Conservation (phyloP, 2,113 vertebrate species). For the Urocolius indicus region DNA sequence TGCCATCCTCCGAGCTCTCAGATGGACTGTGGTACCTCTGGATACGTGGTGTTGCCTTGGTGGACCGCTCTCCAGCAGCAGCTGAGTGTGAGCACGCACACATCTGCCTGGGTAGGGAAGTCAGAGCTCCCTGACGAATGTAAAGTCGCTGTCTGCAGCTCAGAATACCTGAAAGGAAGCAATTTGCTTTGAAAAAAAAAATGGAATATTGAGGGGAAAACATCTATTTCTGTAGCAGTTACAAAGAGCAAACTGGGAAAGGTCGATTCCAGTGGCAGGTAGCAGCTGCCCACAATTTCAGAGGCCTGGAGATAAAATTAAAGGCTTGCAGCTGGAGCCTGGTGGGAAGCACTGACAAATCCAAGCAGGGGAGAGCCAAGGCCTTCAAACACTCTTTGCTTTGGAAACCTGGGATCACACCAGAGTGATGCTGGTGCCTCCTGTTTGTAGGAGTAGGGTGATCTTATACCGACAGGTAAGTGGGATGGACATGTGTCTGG, state of each 20-base stretch:
- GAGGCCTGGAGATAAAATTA: neutral
- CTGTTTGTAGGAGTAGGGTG: neutral
- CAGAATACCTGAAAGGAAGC: neutral
- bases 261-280: neutral
- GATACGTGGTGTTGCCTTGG: neutral
- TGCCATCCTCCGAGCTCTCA: neutral
- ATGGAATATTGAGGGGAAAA: neutral
- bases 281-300: neutral
- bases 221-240: neutral
- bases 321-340: neutral
- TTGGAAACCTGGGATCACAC: neutral
- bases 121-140: neutral
- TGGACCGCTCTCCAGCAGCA: neutral
- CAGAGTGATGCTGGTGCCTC: neutral
- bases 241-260: neutral
- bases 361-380: neutral
- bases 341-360: neutral
- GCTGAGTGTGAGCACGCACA: neutral
- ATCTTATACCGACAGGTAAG: too few relatives aligned
- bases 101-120: neutral
- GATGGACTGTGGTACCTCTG: neutral
- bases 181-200: conserved; percentile 3
- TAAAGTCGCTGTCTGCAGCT: neutral
- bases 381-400: neutral
- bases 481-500: too few relatives aligned